Conservation (phyloP, 2,113 vertebrate species). For the Antechinus stuartii region DNA sequence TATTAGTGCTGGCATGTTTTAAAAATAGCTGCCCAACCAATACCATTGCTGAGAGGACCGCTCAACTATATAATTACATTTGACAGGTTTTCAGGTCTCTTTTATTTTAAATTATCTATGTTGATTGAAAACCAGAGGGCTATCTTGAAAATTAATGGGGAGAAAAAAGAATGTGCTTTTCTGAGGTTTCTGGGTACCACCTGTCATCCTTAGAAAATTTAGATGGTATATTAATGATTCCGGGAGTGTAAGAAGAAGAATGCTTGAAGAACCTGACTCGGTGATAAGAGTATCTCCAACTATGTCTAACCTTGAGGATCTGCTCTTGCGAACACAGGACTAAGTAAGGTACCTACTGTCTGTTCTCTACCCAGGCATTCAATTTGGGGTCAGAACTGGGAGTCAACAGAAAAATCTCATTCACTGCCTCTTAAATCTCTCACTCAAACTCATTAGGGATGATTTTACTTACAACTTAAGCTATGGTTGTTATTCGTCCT, state of each 20-base stretch:
- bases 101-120: conserved; percentile 64
- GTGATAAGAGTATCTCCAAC: not conserved
- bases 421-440: not conserved
- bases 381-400: not conserved
- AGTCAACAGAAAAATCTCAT: not conserved
- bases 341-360: not conserved
- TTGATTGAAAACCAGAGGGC: conserved; percentile 73
- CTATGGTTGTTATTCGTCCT: not conserved
- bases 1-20: conserved; percentile 70
- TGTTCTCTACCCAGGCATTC: not conserved
- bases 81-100: conserved; percentile 71
- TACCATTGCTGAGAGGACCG: conserved; percentile 58
- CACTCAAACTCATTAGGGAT: not conserved
- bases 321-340: not conserved
- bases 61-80: conserved; percentile 75
- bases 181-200: conserved; percentile 22
- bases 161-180: conserved; percentile 58
- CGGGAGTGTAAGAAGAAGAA: conserved; percentile 38
- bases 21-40: conserved; percentile 76
- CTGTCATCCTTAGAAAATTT: conserved; percentile 47
- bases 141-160: conserved; percentile 68
- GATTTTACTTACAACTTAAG: not conserved
- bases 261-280: conserved; percentile 38
- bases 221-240: not conserved
- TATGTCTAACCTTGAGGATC: not conserved